Base-by-base conservation (phyloP, 2,113 vertebrate genomes). In the Romanogobio albipinnatus region DNA sequence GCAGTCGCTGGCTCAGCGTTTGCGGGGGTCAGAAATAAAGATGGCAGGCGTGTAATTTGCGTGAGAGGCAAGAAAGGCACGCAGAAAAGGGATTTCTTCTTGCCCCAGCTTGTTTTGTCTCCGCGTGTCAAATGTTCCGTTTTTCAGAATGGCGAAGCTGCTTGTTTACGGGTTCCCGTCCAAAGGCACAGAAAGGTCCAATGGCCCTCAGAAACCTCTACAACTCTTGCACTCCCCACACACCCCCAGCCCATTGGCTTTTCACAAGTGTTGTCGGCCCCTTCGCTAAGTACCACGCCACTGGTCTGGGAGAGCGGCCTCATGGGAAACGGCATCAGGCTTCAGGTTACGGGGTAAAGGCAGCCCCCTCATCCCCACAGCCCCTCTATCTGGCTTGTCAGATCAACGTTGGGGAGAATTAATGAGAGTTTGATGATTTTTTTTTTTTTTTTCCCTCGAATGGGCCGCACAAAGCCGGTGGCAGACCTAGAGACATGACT, bases 361-460 rank as follows among this genome's bases (percentile, higher is more conserved):
- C 95, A 95, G 94, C 95, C 43, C 64, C 76, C 84, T 76, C 59
- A 62, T 86, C 86, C 85, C 81, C 81, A 64, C 68, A 71, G 74
- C 71, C 74, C 82, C 79, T 79, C 74, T 56, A 56, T 76, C 62
- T 61, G 62, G 93, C 94, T 95, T 97, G 95, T 96, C 96, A 96
- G 70, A 85, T 84, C 47, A 68, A 94, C 94, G 94, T 90, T 95
- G 94, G 93, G 85, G 59, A 95, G 96, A 95, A 97, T 97, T 97
- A 96, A 96, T 97, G 96, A 95, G 93, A 95, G 95, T 96, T 96
- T 96, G 96, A 96, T 96, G 96, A 97, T 95, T 95, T 92, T 96
- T 96, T 96, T 86, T 86, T 81, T 75, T 96, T 96, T 96, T 86
- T 86, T 81, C 78, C 71, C 39, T 2, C 59, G 68, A 82, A 83